These are phyloP conservation scores for Gobio occitaniae DNA, from an alignment of 2,797 vertebrate species.

Conservation along the genomic window DNA sequence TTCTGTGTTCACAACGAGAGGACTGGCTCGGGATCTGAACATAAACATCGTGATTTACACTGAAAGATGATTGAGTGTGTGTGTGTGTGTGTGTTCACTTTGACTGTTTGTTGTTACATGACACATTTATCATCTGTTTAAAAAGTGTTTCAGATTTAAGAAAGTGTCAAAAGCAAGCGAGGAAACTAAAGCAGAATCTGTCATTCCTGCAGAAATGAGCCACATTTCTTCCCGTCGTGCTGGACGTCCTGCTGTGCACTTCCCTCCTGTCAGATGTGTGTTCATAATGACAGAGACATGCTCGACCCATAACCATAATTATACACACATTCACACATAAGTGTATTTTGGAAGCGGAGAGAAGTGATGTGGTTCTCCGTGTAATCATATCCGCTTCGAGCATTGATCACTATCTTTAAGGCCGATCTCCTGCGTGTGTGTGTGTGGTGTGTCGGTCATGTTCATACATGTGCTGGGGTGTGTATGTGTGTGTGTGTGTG, in stretches of 20 bases:
- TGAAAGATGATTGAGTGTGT: conserved; percentile 48
- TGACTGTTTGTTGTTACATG: conserved; percentile 69
- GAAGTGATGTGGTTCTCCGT: conserved; percentile 22
- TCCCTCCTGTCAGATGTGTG: conserved; percentile 51
- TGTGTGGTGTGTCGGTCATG: neutral
- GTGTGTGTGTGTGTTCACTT: conserved; percentile 61
- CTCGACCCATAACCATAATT: conserved; percentile 63
- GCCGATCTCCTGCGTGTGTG: neutral
- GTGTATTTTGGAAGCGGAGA: conserved; percentile 28
- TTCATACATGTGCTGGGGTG: conserved; percentile 22
- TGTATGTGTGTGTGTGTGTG: conserved; percentile 52
- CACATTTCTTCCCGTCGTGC: neutral
- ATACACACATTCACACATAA: conserved; percentile 50
- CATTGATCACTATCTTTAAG: conserved; percentile 32
- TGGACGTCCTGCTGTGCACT: neutral
- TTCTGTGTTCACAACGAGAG: neutral
- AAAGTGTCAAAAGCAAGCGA: too few species aligned
- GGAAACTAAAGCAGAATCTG: neutral
- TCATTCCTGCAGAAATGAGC: conserved; percentile 5
- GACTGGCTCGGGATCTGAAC: conserved; percentile 54
- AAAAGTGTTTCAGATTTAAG: neutral
- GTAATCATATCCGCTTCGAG: conserved; percentile 39
- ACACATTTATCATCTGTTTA: conserved; percentile 19
- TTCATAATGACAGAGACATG: conserved; percentile 71
- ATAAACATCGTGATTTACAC: conserved; percentile 68